Percentiles rank a stretch among this genome's conserved stretches.
Evolutionary conservation across 2,888 invertebrate species (phyloP).

Genomic region (Leucophora obtusa): DNA sequence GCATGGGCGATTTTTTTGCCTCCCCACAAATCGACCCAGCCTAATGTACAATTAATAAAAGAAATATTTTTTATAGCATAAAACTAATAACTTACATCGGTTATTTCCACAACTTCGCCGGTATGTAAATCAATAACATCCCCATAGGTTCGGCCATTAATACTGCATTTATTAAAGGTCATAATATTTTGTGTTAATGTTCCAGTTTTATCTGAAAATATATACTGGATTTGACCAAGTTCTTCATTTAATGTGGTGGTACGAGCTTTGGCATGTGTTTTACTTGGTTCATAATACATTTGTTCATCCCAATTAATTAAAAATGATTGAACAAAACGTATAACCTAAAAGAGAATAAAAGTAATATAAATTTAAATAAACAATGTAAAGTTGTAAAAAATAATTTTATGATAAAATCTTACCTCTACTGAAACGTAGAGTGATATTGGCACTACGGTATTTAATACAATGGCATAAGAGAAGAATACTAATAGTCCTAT

Average conservation of each 20-base stretch:
- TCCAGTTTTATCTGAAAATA: conserved; percentile 99
- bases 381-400: neutral
- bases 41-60: neutral
- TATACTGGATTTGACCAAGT: conserved; percentile 98
- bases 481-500: conserved; percentile 98
- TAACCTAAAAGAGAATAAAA: conserved; percentile 82
- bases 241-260: conserved; percentile 99
- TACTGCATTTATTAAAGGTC: conserved; percentile 99
- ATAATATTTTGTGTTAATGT: conserved; percentile 99
- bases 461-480: conserved; percentile 99
- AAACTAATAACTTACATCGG: conserved; percentile 83
- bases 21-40: too few relatives aligned
- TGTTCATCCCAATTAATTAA: conserved; percentile 99
- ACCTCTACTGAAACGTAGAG: conserved; percentile 97
- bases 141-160: conserved; percentile 94
- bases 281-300: conserved; percentile 95
- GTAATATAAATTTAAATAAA: neutral
- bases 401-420: conserved; percentile 67
- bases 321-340: conserved; percentile 98
- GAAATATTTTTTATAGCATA: neutral
- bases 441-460: conserved; percentile 99
- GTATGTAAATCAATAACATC: conserved; percentile 92
- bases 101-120: conserved; percentile 91
- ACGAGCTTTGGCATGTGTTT: conserved; percentile 95
- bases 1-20: too few relatives aligned